Percentiles rank a stretch among this genome's conserved stretches.
phyloP scores from a whole-genome alignment of 1,140 invertebrate species.

The Bombyx mandarina region DNA sequence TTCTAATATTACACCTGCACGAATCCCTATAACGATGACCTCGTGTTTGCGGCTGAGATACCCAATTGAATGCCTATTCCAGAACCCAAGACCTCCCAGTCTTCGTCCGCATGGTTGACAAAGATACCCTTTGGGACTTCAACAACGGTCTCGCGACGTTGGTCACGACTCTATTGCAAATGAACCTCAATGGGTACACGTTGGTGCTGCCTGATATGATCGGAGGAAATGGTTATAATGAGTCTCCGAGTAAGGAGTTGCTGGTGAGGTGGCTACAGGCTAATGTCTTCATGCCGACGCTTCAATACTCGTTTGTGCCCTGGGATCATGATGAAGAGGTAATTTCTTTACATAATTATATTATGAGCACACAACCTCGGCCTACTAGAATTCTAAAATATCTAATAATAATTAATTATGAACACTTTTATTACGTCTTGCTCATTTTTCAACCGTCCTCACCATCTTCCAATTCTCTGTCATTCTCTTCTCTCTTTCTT shows the following conservation, averaged over 20 bases:
- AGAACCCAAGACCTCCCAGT: slow-evolving; percentile 82
- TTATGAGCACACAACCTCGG: neutral
- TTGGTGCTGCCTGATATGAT: slow-evolving; percentile 94
- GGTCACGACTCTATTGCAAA: slow-evolving; percentile 84
- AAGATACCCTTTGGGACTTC: slow-evolving; percentile 83
- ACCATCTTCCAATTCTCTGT: too few relatives aligned
- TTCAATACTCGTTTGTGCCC: slow-evolving; percentile 91
- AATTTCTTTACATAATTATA: neutral
- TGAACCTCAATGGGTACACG: slow-evolving; percentile 89
- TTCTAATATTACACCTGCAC: too few relatives aligned
- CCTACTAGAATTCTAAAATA: too few relatives aligned
- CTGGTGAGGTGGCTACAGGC: slow-evolving; percentile 91
- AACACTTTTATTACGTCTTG: too few relatives aligned
- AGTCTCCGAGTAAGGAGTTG: slow-evolving; percentile 79
- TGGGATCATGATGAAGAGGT: slow-evolving; percentile 87
- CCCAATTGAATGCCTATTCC: slow-evolving; percentile 29
- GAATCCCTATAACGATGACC: too few relatives aligned
- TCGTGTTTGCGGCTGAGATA: neutral
- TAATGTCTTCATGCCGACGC: slow-evolving; percentile 87
- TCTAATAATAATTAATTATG: too few relatives aligned
- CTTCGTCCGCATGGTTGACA: slow-evolving; percentile 92
- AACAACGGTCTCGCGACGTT: slow-evolving; percentile 84
- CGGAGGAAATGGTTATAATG: slow-evolving; percentile 87
- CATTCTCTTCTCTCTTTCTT: too few relatives aligned
- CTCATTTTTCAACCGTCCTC: too few relatives aligned